These are phyloP conservation scores for Oreochromis tanganicae DNA, from an alignment of 2,113 vertebrate genomes.

Conservation along the genomic window DNA sequence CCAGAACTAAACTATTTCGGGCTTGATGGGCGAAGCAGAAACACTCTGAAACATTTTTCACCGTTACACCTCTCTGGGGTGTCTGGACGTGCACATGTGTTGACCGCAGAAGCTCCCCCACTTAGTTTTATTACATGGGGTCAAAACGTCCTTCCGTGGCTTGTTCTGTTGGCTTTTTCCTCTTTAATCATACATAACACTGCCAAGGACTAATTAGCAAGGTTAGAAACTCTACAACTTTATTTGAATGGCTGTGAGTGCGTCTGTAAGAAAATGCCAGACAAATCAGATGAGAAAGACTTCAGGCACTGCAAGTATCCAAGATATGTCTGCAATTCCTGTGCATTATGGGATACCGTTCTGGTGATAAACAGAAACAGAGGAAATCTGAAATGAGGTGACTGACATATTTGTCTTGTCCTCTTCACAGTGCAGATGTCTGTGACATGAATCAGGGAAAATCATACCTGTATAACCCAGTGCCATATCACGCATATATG, in stretches of 20 bases:
- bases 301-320: background rate
- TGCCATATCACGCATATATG: background rate
- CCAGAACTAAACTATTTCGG: background rate
- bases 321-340: constrained; percentile 16
- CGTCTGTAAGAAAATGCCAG: background rate
- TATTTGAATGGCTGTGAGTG: background rate
- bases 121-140: constrained; percentile 49
- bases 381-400: constrained; percentile 47
- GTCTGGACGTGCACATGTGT: constrained; percentile 37
- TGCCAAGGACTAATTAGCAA: constrained; percentile 16
- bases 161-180: constrained; percentile 20
- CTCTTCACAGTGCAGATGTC: background rate
- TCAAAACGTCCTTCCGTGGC: constrained; percentile 37
- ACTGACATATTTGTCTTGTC: constrained; percentile 23
- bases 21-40: constrained; percentile 28
- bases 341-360: constrained; percentile 25
- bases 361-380: constrained; percentile 32
- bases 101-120: constrained; percentile 57
- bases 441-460: background rate
- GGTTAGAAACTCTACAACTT: background rate
- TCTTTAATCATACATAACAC: background rate
- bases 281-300: background rate
- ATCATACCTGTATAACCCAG: background rate
- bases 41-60: constrained; percentile 48
- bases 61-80: constrained; percentile 35